phyloP scores from a whole-genome alignment of 2,797 vertebrate genomes.

The Buceros bicornis region DNA sequence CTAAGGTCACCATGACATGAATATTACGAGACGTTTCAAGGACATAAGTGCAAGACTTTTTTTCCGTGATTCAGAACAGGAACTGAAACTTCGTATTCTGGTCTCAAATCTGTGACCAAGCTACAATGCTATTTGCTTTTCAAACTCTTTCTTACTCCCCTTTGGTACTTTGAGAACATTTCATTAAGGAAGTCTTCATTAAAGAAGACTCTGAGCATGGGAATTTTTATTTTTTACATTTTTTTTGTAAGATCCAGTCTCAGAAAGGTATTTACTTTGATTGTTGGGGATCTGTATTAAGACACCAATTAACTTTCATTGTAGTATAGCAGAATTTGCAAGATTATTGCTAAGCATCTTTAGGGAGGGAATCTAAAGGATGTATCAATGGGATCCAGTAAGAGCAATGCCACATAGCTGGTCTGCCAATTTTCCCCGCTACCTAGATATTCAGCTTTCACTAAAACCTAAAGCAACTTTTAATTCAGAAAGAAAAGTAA shows the following conservation, averaged over 20 bases:
- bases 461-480: background rate
- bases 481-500: background rate
- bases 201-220: background rate
- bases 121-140: background rate
- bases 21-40: background rate
- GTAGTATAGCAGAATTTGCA: background rate
- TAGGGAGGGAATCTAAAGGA: background rate
- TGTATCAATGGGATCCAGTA: background rate
- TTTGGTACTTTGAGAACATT: background rate
- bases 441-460: constrained; percentile 8
- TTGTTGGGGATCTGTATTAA: background rate
- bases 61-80: background rate
- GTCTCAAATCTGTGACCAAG: background rate
- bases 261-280: background rate
- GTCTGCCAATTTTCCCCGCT: background rate
- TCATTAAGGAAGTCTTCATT: background rate
- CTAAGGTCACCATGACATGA: background rate
- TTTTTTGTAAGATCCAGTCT: background rate
- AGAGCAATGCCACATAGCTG: background rate
- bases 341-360: constrained; percentile 7
- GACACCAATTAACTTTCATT: background rate
- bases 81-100: background rate
- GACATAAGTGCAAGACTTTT: background rate
- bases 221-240: no score
- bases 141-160: background rate